phyloP scores from a whole-genome alignment of 2,797 vertebrate species.

The Galago senegalensis region DNA sequence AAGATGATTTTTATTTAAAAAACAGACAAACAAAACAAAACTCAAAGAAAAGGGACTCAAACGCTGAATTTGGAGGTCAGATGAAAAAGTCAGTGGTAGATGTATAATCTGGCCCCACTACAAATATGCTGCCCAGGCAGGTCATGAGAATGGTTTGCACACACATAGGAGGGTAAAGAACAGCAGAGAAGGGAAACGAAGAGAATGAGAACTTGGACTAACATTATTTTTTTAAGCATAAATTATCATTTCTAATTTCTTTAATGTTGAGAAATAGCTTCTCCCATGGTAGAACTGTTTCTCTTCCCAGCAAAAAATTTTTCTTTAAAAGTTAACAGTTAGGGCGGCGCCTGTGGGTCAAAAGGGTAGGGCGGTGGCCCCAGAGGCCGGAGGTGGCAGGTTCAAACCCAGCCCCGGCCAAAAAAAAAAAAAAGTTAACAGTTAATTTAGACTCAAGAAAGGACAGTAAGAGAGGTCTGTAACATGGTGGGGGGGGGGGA shows the following conservation, averaged over 20 bases:
- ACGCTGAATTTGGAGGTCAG: constrained; percentile 45
- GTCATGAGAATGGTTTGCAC: constrained; percentile 78
- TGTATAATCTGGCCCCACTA: constrained; percentile 66
- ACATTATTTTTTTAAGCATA: constrained; percentile 79
- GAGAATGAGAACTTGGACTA: constrained; percentile 58
- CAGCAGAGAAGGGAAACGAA: not conserved
- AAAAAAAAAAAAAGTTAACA: too few species aligned
- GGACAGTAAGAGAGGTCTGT: not conserved
- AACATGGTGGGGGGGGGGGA: not conserved
- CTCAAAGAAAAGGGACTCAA: constrained; percentile 47
- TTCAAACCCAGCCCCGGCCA: too few species aligned
- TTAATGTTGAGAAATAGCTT: constrained; percentile 70
- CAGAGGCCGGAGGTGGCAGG: too few species aligned
- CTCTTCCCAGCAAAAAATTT: constrained; percentile 73
- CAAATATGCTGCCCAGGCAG: constrained; percentile 63
- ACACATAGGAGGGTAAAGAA: constrained; percentile 33
- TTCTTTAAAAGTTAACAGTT: constrained; percentile 52
- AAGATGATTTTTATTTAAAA: constrained; percentile 20
- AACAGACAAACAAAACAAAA: constrained; percentile 45
- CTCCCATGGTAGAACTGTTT: constrained; percentile 68
- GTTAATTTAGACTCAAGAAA: constrained; percentile 56
- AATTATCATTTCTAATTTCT: constrained; percentile 78
- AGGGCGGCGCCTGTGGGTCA: too few species aligned
- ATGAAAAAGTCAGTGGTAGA: constrained; percentile 58
- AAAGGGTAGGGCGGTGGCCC: too few species aligned